Conservation (phyloP, 2,888 invertebrate species). For the Lymantria monacha region DNA sequence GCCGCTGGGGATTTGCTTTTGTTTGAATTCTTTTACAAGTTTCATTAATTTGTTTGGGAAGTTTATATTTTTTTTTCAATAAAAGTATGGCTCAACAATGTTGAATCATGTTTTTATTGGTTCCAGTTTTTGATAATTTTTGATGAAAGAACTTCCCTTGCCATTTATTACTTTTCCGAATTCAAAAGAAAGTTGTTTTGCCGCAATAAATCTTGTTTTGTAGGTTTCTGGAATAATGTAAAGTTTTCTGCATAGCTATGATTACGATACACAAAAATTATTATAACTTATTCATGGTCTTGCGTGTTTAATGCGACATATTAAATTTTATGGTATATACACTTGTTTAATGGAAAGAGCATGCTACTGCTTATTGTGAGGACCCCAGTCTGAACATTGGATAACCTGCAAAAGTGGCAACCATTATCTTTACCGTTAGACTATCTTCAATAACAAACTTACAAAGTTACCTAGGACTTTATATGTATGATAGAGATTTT, state of each 20-base stretch:
- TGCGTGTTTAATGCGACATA: no score
- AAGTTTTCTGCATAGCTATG: not conserved
- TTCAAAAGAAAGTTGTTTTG: slow-evolving; percentile 15
- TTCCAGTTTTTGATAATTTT: slow-evolving; percentile 23
- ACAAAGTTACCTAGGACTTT: no score
- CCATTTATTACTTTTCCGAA: slow-evolving; percentile 20
- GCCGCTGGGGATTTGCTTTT: slow-evolving; percentile 35
- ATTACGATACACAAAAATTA: not conserved
- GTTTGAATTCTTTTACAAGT: slow-evolving; percentile 52
- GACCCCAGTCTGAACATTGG: no score
- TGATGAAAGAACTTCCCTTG: slow-evolving; percentile 24
- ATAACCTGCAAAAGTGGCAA: no score
- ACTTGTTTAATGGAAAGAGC: no score
- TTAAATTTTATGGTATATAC: no score
- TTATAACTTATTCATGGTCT: no score
- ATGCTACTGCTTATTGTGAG: no score
- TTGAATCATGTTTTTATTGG: slow-evolving; percentile 22
- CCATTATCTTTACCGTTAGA: no score
- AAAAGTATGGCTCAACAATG: slow-evolving; percentile 21
- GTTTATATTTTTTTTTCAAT: slow-evolving; percentile 16
- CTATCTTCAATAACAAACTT: no score
- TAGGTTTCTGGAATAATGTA: not conserved
- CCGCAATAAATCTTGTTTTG: slow-evolving; percentile 11
- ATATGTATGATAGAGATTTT: no score
- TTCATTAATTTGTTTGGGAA: slow-evolving; percentile 49